Conservation (phyloP, 1,140 invertebrate species). For the Vanessa tameamea region DNA sequence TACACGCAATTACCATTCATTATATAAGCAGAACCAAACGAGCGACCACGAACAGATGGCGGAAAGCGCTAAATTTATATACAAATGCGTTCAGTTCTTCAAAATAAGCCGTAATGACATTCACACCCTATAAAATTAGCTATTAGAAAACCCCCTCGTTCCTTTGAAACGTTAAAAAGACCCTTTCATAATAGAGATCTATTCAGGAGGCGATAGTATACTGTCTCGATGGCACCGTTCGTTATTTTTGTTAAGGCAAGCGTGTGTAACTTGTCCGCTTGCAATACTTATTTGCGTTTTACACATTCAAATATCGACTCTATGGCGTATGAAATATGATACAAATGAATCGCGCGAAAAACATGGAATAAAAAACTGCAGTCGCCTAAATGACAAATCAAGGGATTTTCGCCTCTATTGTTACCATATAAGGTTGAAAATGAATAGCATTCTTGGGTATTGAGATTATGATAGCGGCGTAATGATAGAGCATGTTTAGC, state of each 20-base stretch:
- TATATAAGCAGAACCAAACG: not conserved
- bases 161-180: slow-evolving; percentile 65
- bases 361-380: slow-evolving; percentile 36
- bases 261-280: slow-evolving; percentile 59
- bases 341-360: slow-evolving; percentile 22
- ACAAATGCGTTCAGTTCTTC: slow-evolving; percentile 31
- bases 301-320: slow-evolving; percentile 39
- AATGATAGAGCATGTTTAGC: slow-evolving; percentile 40
- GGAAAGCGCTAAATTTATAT: slow-evolving; percentile 19
- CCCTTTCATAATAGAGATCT: slow-evolving; percentile 40
- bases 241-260: slow-evolving; percentile 81
- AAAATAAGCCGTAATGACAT: slow-evolving; percentile 35
- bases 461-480: slow-evolving; percentile 32
- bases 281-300: slow-evolving; percentile 23
- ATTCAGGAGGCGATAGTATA: slow-evolving; percentile 37
- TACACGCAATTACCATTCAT: not conserved
- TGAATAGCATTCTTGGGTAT: not conserved
- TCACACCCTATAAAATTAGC: slow-evolving; percentile 45
- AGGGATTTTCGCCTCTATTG: slow-evolving; percentile 41
- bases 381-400: slow-evolving; percentile 15
- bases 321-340: slow-evolving; percentile 27
- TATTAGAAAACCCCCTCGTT: slow-evolving; percentile 36
- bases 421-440: slow-evolving; percentile 20
- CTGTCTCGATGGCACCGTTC: slow-evolving; percentile 62
- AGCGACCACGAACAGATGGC: not conserved